Conservation (phyloP, 2,888 invertebrate genomes). For the Tanytarsus gracilentus region DNA sequence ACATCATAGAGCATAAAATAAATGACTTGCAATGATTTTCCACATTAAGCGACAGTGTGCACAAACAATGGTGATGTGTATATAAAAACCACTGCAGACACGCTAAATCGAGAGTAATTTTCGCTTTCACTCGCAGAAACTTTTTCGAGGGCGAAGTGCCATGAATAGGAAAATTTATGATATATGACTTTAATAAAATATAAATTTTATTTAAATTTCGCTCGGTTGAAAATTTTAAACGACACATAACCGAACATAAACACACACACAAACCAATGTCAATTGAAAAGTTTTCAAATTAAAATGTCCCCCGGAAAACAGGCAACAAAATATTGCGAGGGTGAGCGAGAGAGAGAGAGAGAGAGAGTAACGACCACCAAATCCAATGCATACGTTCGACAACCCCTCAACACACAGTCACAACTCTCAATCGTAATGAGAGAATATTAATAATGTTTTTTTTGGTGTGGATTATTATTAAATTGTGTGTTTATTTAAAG, state of each 20-base stretch:
- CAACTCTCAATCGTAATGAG: background rate
- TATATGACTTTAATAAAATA: constrained; percentile 28
- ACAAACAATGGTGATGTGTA: background rate
- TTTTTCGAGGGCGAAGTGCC: constrained; percentile 20
- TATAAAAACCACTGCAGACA: background rate
- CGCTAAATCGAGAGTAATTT: background rate
- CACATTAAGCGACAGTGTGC: no score
- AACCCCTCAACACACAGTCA: background rate
- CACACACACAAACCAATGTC: no score
- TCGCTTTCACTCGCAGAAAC: constrained; percentile 23
- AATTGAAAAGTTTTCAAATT: constrained; percentile 26
- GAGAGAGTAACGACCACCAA: background rate
- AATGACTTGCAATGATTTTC: no score
- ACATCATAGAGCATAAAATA: background rate
- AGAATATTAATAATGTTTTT: constrained; percentile 27
- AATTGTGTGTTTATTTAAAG: constrained; percentile 27
- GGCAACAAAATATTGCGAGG: no score
- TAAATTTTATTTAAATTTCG: constrained; percentile 25
- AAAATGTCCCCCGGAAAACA: constrained; percentile 25
- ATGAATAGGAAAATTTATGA: constrained; percentile 23
- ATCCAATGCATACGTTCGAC: constrained; percentile 4
- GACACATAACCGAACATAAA: no score
- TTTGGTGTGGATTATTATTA: constrained; percentile 19
- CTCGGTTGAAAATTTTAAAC: constrained; percentile 10
- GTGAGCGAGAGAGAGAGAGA: background rate